A percentile compares a stretch with the other conserved stretches of the same genome.
These are phyloP conservation scores for Syngnathus scovelli DNA, from an alignment of 2,113 vertebrate genomes.

Conservation along the genomic window DNA sequence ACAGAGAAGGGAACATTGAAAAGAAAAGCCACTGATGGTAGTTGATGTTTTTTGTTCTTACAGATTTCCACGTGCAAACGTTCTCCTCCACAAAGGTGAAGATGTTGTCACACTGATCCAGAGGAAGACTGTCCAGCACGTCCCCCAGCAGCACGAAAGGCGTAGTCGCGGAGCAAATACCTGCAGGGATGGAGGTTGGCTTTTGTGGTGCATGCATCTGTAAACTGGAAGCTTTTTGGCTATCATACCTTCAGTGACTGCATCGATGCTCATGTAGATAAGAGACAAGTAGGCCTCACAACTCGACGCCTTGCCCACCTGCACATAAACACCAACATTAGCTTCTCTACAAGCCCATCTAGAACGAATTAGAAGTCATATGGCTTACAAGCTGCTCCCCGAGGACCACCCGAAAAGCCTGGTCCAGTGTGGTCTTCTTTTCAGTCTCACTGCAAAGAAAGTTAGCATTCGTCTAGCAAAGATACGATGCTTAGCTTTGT, in stretches of 20 bases:
- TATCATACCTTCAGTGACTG: constrained; percentile 84
- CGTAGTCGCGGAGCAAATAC: constrained; percentile 91
- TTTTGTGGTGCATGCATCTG: neutral
- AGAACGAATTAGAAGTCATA: neutral
- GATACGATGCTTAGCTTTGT: no score
- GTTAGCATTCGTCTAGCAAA: neutral
- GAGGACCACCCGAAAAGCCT: constrained; percentile 86
- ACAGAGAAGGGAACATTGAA: constrained; percentile 2
- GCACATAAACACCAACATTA: constrained; percentile 8
- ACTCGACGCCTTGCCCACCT: constrained; percentile 79
- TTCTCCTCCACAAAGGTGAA: constrained; percentile 98
- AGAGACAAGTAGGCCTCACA: constrained; percentile 90
- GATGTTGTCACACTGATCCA: constrained; percentile 94
- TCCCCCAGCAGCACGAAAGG: constrained; percentile 93
- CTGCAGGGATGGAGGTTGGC: constrained; percentile 52
- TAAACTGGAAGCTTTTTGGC: neutral
- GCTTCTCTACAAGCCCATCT: neutral
- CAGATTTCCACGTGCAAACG: constrained; percentile 96
- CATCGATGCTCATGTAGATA: constrained; percentile 91
- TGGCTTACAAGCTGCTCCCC: constrained; percentile 91
- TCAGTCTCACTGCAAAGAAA: constrained; percentile 82
- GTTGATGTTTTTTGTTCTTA: constrained; percentile 54
- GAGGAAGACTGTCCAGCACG: constrained; percentile 92
- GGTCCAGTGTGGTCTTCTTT: constrained; percentile 93
- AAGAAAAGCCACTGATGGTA: neutral